These are phyloP conservation scores for Nasonia oneida DNA, from an alignment of 2,888 invertebrate genomes.

Conservation along the genomic window DNA sequence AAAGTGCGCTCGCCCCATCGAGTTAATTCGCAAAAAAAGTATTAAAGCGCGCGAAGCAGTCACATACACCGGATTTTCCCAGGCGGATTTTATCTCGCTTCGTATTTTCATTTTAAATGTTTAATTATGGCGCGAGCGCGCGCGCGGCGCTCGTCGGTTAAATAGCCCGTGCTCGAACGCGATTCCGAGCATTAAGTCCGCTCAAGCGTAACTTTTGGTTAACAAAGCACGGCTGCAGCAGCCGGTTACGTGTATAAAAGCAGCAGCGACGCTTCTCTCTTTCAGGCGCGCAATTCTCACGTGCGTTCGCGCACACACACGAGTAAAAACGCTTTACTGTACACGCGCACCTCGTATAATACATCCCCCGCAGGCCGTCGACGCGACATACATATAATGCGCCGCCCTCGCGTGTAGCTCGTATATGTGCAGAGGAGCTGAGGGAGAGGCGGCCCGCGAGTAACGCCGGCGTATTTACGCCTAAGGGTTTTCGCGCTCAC, in stretches of 20 bases:
- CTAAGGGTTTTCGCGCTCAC: slow-evolving; percentile 27
- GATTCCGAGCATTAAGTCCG: slow-evolving; percentile 39
- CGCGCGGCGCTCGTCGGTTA: neutral
- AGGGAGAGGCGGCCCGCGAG: neutral
- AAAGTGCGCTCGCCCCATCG: neutral
- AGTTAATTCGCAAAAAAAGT: neutral
- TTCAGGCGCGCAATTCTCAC: slow-evolving; percentile 42
- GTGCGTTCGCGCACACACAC: neutral
- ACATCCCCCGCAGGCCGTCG: neutral
- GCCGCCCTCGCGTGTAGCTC: neutral
- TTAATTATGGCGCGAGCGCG: slow-evolving; percentile 34
- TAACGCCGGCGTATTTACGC: slow-evolving; percentile 19
- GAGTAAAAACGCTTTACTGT: slow-evolving; percentile 53
- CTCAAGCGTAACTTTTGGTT: slow-evolving; percentile 49
- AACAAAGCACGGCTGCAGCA: slow-evolving; percentile 51
- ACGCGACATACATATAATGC: slow-evolving; percentile 24
- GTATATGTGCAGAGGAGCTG: neutral
- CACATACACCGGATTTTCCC: neutral
- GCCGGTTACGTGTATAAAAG: neutral
- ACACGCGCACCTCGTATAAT: neutral
- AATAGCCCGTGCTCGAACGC: slow-evolving; percentile 42
- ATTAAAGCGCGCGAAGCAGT: neutral
- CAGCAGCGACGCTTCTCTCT: neutral
- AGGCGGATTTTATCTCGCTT: neutral
- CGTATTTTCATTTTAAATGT: slow-evolving; percentile 22